Conservation (phyloP, 2,888 invertebrate genomes). For the Clanis bilineata region DNA sequence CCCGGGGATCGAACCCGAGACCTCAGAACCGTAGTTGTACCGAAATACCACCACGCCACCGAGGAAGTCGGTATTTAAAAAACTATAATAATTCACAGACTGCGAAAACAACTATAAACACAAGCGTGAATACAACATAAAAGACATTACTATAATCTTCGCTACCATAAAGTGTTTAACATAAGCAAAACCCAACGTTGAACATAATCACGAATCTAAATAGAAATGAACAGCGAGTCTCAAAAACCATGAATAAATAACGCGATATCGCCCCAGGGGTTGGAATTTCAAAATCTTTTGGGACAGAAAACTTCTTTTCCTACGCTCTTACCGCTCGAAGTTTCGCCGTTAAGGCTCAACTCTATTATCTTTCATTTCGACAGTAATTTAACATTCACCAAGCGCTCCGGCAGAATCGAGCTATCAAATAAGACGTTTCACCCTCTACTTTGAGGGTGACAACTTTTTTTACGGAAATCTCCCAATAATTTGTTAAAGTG, state of each 20-base stretch:
- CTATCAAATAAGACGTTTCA: slow-evolving; percentile 74
- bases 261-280: slow-evolving; percentile 61
- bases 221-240: slow-evolving; percentile 44
- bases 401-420: slow-evolving; percentile 65
- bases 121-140: neutral
- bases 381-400: slow-evolving; percentile 79
- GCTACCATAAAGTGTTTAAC: slow-evolving; percentile 15
- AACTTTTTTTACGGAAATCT: slow-evolving; percentile 75
- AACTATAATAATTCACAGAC: neutral
- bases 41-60: too few relatives aligned
- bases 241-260: slow-evolving; percentile 76
- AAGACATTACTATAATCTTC: neutral
- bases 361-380: slow-evolving; percentile 81
- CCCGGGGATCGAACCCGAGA: too few relatives aligned
- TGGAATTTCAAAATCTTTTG: slow-evolving; percentile 71
- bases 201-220: slow-evolving; percentile 29
- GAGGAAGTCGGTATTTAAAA: neutral
- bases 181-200: neutral
- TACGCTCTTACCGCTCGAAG: slow-evolving; percentile 18
- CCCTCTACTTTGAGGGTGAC: slow-evolving; percentile 69
- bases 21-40: too few relatives aligned
- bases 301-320: slow-evolving; percentile 70
- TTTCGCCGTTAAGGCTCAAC: slow-evolving; percentile 61
- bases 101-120: neutral
- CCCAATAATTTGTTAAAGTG: slow-evolving; percentile 80